Evolutionary conservation across 2,113 vertebrate genomes (phyloP).

Genomic region (Mionectes macconnelli): DNA sequence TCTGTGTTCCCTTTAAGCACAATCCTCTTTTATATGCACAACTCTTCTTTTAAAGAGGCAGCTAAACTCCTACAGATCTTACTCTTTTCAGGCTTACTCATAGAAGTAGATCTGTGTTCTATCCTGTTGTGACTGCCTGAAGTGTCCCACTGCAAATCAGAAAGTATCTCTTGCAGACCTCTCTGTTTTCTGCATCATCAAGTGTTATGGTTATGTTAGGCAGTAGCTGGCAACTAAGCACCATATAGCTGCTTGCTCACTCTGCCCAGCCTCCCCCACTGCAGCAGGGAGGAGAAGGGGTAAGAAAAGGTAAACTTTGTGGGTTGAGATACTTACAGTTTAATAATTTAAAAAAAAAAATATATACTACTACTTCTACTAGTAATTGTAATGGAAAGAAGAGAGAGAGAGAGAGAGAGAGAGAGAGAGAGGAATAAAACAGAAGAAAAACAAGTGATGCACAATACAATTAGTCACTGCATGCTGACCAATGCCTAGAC

Average conservation of each 20-base stretch:
- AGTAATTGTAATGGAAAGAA: not conserved
- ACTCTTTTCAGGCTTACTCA: not conserved
- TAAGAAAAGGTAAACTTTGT: not conserved
- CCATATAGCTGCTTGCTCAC: not conserved
- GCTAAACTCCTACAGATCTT: not conserved
- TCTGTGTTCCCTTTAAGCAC: not conserved
- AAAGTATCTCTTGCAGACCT: not conserved
- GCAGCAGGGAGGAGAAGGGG: not conserved
- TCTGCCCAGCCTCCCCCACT: not conserved
- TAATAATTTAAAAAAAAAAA: not conserved
- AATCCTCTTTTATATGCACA: not conserved
- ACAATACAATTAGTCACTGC: not conserved
- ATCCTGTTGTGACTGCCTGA: not conserved
- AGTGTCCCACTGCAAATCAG: accelerated
- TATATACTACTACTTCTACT: not conserved
- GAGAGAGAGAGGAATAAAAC: not conserved
- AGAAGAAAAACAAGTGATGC: not conserved
- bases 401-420: too few relatives aligned
- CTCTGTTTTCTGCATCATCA: not conserved
- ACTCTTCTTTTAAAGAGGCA: not conserved
- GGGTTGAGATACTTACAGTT: not conserved
- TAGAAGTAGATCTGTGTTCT: not conserved
- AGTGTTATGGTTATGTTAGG: not conserved
- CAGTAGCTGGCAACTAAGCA: not conserved
- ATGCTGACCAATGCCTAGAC: not conserved